Evolutionary conservation across 1,140 invertebrate species (phyloP), one percentile per base, ranked within the genome.

Genomic region (Zaprionus taronus): DNA sequence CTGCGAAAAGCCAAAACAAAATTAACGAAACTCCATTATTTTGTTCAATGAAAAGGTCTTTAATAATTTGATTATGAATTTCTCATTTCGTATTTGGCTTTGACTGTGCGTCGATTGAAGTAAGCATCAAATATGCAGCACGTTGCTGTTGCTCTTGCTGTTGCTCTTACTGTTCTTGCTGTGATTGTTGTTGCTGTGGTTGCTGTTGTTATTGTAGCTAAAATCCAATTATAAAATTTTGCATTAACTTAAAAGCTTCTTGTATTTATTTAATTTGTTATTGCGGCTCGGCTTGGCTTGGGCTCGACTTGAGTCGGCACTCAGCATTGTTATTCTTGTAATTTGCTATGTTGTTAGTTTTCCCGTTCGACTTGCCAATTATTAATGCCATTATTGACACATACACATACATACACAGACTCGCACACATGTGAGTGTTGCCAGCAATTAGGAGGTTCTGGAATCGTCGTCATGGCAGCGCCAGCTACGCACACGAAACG

Each of bases 231-330:
- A 89, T 89, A 81, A 83, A 72, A 85, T 85, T 82, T 82, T 81
- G 72, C 79, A 89, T 90, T 82, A 89, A 89, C 81, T 90, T 84
- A 80, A 89, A 90, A 89, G 85, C 85, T 90, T 80, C 85, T 89
- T 82, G 90, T 90, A 89, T 89, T 90, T 89, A 90, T 89, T 90
- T 90, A 89, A 90, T 89, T 89, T 90, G 76, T 85, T 85, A 85
- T 90, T 89, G 76, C 84, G 76, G 77, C 55, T 76, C 53, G 26
- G 55, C 55, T 67, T 22, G 38, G 63, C 44, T 68, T 15, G 7
- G 15, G 41, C 41, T n/a, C n/a, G 15, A n/a, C 5, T 41, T n/a
- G 38, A 5, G 15, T 2, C 17, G 41, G n/a, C n/a, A 17, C 17
- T 44, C 31, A 51, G 4, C 55, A n/a, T 63, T 71, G 60, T 22